phyloP scores from a whole-genome alignment of 2,888 invertebrate genomes.

The Macrostomum cliftonense region DNA sequence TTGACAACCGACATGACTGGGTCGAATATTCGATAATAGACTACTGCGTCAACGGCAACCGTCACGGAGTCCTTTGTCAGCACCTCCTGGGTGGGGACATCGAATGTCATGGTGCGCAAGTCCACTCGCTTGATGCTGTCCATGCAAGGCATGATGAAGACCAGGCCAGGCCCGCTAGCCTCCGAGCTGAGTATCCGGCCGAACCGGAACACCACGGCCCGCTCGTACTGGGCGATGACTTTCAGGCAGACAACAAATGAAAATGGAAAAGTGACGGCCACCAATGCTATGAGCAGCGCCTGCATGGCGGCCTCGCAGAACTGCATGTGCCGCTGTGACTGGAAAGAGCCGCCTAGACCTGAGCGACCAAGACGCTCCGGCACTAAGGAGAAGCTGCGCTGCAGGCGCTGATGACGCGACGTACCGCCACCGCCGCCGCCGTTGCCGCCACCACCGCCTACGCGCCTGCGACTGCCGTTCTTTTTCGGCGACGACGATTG shows the following conservation, averaged over 20 bases:
- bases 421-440: too few relatives aligned
- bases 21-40: conserved; percentile 29
- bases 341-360: neutral
- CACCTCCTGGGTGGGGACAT: conserved; percentile 26
- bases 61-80: conserved; percentile 32
- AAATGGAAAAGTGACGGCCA: conserved; percentile 21
- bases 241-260: conserved; percentile 19
- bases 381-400: conserved; percentile 4
- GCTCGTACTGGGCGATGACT: conserved; percentile 22
- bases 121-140: conserved; percentile 17
- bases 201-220: conserved; percentile 24
- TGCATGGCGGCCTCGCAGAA: conserved; percentile 5
- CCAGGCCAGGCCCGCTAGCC: conserved; percentile 19
- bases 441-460: too few relatives aligned
- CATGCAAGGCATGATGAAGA: conserved; percentile 22
- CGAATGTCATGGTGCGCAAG: conserved; percentile 18
- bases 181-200: conserved; percentile 16
- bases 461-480: too few relatives aligned
- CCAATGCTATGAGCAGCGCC: conserved; percentile 10
- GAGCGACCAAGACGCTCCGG: conserved; percentile 1
- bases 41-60: conserved; percentile 32
- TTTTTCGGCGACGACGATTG: too few relatives aligned
- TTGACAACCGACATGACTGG: conserved; percentile 29
- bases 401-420: too few relatives aligned
- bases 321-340: conserved; percentile 1